These are phyloP conservation scores for Strigamia transsilvanica DNA, from an alignment of 2,888 invertebrate genomes.

Conservation along the genomic window DNA sequence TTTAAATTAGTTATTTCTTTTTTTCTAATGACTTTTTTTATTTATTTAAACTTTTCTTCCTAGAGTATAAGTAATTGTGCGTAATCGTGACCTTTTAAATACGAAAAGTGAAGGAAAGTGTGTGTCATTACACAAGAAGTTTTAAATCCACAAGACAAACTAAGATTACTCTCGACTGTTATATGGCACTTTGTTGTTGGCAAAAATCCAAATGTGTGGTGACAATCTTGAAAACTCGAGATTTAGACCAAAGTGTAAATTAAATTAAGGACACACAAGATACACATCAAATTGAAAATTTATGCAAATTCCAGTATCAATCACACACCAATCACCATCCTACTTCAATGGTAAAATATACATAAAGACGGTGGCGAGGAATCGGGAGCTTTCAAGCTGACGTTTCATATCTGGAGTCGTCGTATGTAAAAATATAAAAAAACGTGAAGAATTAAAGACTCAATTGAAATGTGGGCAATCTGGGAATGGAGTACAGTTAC, in stretches of 20 bases:
- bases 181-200: constrained; percentile 3
- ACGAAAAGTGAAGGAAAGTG: too few species aligned
- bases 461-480: not conserved
- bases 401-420: not conserved
- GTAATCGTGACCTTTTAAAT: too few species aligned
- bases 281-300: too few species aligned
- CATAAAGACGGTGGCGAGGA: too few species aligned
- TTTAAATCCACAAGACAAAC: not conserved
- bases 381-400: not conserved
- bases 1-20: too few species aligned
- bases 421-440: not conserved
- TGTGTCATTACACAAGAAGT: not conserved
- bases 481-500: too few species aligned
- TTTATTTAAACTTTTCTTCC: too few species aligned
- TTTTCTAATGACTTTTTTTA: too few species aligned
- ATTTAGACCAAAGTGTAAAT: not conserved
- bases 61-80: too few species aligned
- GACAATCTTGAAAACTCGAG: not conserved
- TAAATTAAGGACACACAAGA: not conserved
- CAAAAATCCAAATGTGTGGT: not conserved
- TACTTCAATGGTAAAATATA: too few species aligned
- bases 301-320: too few species aligned
- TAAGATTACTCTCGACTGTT: not conserved
- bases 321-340: too few species aligned
- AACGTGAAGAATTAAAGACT: not conserved